Base-by-base conservation (phyloP, 2,797 vertebrate species). In the Steatocranus sp. region DNA sequence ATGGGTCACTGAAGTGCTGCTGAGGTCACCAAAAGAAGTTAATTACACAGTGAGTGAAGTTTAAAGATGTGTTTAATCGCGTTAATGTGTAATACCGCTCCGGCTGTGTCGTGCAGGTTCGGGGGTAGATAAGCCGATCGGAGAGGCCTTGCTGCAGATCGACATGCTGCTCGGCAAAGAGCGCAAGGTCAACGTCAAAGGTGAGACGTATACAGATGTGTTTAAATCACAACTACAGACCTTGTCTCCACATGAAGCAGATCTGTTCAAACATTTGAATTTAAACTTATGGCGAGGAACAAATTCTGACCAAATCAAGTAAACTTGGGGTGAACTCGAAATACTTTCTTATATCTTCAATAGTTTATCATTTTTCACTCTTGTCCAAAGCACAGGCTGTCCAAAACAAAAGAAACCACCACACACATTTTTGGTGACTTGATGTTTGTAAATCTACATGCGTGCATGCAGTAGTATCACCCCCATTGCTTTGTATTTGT, bases 101-200 rank as follows among this genome's bases (percentile, higher is more conserved):
- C 7, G 18, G 17, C 20, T 50, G 61, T 79, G 78, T 48, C 3
- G 5, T 43, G 80, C 94, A 99, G 98, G 97, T n/a, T 96, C 97
- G 0, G 97, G 98, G 46, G 96, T 98, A 56, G 97, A 98, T 78
- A 97, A 97, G 87, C 96, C 97, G 0, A 97, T 99, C 51, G 98
- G 98, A 20, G 98, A 99, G 93, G 97, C 97, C 20, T 93, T 98
- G 78, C 96, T 99, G 91, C 98, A 99, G 94, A 94, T 99, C 0
- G 98, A 99, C 91, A 93, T 98, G 89, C 96, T 97, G 90, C 97
- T 98, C 7, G 96, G 90, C 96, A 97, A 77, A 95, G 97, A 80
- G 91, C 98, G 92, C 93, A 99, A 99, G 89, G 96, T 99, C 92
- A 96, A 90, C 0, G 95, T 99, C 91, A 98, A 96, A 98, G 98